Conservation (phyloP, 2,113 vertebrate genomes). For the Arenaria interpres region DNA sequence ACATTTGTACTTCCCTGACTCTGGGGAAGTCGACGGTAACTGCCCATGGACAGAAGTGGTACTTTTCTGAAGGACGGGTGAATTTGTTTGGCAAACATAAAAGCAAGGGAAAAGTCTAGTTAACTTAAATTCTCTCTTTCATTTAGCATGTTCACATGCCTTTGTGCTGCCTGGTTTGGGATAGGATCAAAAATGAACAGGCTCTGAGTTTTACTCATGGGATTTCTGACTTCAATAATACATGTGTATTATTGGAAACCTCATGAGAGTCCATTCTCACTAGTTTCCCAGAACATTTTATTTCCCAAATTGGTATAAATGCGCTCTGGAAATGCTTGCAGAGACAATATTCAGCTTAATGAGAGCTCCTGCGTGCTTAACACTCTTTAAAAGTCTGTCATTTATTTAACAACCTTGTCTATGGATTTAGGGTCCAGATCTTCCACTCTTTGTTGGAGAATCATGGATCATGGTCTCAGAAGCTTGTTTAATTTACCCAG, state of each 20-base stretch:
- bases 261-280: slow-evolving; percentile 56
- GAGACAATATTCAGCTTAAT: neutral
- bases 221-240: slow-evolving; percentile 61
- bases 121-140: neutral
- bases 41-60: neutral
- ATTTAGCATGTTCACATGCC: neutral
- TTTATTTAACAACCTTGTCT: slow-evolving; percentile 18
- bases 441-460: neutral
- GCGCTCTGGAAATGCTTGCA: slow-evolving; percentile 5
- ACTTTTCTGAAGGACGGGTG: neutral
- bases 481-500: neutral
- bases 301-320: slow-evolving; percentile 39
- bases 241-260: slow-evolving; percentile 58
- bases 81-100: slow-evolving; percentile 13
- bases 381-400: slow-evolving; percentile 13
- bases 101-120: slow-evolving; percentile 11
- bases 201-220: slow-evolving; percentile 14
- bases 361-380: slow-evolving; percentile 2
- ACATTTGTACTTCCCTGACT: neutral
- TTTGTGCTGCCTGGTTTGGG: slow-evolving; percentile 53
- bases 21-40: neutral
- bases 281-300: slow-evolving; percentile 51
- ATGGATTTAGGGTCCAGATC: neutral
- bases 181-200: slow-evolving; percentile 54
- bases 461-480: neutral